Percentiles rank a stretch among this genome's conserved stretches.
Evolutionary conservation across 2,113 vertebrate species (phyloP).

Genomic region (Rhinogobius similis): DNA sequence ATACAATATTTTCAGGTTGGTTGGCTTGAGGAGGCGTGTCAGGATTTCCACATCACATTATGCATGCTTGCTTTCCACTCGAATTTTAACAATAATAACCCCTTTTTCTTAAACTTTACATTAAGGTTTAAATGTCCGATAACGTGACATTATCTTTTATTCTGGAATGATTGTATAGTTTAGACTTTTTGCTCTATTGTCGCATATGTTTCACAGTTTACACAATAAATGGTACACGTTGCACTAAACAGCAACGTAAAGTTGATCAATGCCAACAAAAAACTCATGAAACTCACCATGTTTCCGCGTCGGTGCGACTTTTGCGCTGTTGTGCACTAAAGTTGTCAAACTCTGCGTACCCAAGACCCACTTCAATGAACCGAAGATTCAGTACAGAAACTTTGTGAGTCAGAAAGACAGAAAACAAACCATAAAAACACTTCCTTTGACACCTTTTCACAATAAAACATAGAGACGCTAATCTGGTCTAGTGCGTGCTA

Average conservation of each 20-base stretch:
- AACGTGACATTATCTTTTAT: too few species aligned
- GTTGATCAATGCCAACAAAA: neutral
- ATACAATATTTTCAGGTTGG: slow-evolving; percentile 2
- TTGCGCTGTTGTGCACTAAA: neutral
- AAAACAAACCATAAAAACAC: neutral
- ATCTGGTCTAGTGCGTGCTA: too few species aligned
- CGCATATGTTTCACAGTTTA: neutral
- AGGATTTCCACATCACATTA: slow-evolving; percentile 46
- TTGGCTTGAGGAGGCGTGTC: slow-evolving; percentile 32
- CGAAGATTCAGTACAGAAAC: slow-evolving; percentile 42
- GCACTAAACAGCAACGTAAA: neutral
- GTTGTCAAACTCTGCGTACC: neutral
- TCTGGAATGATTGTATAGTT: neutral
- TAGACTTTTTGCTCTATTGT: neutral
- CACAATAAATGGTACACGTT: neutral
- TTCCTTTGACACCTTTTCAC: slow-evolving; percentile 22
- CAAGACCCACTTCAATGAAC: neutral
- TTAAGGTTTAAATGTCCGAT: too few species aligned
- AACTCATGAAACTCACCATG: slow-evolving; percentile 63
- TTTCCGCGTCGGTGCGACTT: slow-evolving; percentile 47
- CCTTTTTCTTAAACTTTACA: too few species aligned
- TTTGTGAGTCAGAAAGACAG: neutral
- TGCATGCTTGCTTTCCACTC: slow-evolving; percentile 39
- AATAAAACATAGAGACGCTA: slow-evolving; percentile 18
- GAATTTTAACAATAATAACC: neutral